These are phyloP conservation scores for Corythoichthys intestinalis DNA, from an alignment of 2,113 vertebrate species.

Conservation along the genomic window DNA sequence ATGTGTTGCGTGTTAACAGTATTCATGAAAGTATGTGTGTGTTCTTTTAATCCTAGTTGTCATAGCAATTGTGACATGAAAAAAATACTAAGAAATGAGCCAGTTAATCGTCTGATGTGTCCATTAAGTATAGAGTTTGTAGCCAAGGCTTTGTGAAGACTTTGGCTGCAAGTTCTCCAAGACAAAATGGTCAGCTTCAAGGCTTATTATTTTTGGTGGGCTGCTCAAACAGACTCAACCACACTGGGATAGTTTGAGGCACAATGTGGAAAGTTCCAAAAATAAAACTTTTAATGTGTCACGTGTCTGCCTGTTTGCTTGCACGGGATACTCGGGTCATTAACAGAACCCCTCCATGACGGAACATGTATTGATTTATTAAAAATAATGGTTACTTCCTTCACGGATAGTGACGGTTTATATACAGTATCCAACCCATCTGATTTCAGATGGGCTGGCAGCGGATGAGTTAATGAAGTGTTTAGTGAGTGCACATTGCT, in stretches of 20 bases:
- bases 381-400: no score
- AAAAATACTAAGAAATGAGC: not conserved
- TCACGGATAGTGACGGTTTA: no score
- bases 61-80: not conserved
- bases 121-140: slow-evolving; percentile 7
- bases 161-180: slow-evolving; percentile 3
- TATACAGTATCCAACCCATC: no score
- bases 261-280: slow-evolving; percentile 4
- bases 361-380: no score
- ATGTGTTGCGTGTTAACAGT: not conserved
- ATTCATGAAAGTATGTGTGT: not conserved
- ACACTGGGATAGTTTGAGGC: slow-evolving; percentile 1
- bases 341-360: not conserved
- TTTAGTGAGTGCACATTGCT: not conserved
- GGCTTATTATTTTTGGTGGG: slow-evolving; percentile 3
- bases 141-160: slow-evolving; percentile 50
- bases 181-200: not conserved
- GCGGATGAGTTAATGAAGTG: not conserved
- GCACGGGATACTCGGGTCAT: not conserved
- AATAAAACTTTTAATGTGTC: slow-evolving; percentile 23
- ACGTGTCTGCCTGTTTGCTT: not conserved
- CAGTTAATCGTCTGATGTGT: not conserved
- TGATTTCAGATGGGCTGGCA: no score
- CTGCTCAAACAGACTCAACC: not conserved
- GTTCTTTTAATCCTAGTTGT: not conserved